Base-by-base conservation (phyloP, 23 tunicate species). In the Trididemnum nubilum region DNA sequence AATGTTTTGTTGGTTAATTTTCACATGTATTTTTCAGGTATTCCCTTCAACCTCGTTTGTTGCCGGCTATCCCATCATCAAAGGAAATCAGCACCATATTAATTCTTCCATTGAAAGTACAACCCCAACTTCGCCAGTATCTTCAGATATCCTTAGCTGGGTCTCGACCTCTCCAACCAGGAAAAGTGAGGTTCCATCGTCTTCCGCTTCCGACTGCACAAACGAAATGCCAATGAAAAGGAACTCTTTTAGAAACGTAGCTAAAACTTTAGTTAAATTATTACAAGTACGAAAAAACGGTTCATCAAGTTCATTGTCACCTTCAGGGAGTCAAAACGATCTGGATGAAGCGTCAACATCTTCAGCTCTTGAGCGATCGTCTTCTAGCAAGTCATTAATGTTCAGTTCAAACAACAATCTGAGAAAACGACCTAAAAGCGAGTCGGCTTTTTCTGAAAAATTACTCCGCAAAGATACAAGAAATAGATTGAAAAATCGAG, bases 141-240 rank as follows among this genome's bases (percentile, higher is more conserved):
- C 67, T 12, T n/a, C 74, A 32, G n/a, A 67, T 31, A 24, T 33
- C 38, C 38, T 67, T 33, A 33, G 22, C 74, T 67, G 74, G 74
- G 37, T 67, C 67, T n/a, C n/a, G n/a, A n/a, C n/a, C n/a, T 12
- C 25, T 61, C 27, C 54, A 44, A 44, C 15, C 54, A 15, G 12
- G 54, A 44, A 15, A 15, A 15, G n/a, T n/a, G 37, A 30, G 2
- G 5, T 7, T 30, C 37, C 74, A 37, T 67, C 38, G 7, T 12
- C 74, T 67, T 67, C 38, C 7, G 19, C 54, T 44, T 44, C 67
- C n/a, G 25, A 26, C 26, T 12, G 29, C 29, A 61, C 26, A 23
- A 26, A 15, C 3, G 74, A 33, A 3, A 67, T 5, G 12, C 38
- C 38, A 7, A 5, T 24, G 38, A 67, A 67, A 33, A 67, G 7